Evolutionary conservation across 1,140 invertebrate genomes (phyloP).

Genomic region (Archivesica marissinica): DNA sequence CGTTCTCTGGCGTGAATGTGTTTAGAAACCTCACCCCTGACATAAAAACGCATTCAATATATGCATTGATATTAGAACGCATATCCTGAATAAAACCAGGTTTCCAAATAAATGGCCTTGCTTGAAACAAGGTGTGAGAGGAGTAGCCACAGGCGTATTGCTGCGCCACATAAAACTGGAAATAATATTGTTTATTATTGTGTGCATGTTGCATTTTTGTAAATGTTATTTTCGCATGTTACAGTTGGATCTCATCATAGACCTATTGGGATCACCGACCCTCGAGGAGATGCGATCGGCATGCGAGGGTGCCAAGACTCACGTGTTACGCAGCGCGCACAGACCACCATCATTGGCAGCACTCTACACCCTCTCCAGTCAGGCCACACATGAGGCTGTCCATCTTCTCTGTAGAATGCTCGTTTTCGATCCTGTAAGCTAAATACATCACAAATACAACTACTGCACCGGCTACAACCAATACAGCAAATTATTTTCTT

Average conservation of each 20-base stretch:
- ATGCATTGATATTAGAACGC: no score
- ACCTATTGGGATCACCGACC: conserved; percentile 96
- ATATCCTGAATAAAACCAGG: no score
- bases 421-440: conserved; percentile 98
- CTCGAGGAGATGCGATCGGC: conserved; percentile 97
- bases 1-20: no score
- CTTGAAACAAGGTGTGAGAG: no score
- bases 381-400: conserved; percentile 98
- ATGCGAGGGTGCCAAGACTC: conserved; percentile 96
- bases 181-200: neutral
- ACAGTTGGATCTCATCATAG: conserved; percentile 97
- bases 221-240: conserved; percentile 73
- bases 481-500: no score
- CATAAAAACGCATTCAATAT: no score
- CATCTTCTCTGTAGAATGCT: conserved; percentile 99
- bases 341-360: conserved; percentile 95
- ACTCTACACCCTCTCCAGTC: conserved; percentile 95
- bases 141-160: no score
- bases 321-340: conserved; percentile 94
- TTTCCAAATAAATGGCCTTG: no score
- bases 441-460: no score
- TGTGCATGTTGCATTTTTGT: neutral
- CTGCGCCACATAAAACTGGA: neutral
- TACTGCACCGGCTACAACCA: no score
- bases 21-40: no score